Percentiles rank a stretch among this genome's conserved stretches.
These are phyloP conservation scores for Montipora efflorescens DNA, from an alignment of 64 coral and sea anemone species.

Conservation along the genomic window DNA sequence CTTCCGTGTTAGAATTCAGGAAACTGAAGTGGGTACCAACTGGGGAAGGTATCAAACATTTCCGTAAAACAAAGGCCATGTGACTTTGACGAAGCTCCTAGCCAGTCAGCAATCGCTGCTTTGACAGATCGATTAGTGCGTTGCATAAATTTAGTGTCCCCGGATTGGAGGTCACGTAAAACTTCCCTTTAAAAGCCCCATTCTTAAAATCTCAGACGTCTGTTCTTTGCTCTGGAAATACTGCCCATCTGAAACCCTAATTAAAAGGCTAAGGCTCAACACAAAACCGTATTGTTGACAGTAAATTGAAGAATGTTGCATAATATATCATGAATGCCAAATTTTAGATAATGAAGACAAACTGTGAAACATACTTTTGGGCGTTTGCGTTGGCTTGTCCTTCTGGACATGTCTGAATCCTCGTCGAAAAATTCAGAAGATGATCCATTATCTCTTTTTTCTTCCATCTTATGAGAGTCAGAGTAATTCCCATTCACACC, in stretches of 20 bases:
- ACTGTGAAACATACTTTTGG: conserved; percentile 95
- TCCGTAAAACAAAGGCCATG: conserved; percentile 58
- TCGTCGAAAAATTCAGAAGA: conserved; percentile 60
- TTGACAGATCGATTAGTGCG: conserved; percentile 50
- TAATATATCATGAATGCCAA: conserved; percentile 92
- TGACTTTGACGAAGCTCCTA: conserved; percentile 50
- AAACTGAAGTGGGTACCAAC: not conserved
- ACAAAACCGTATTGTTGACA: conserved; percentile 65
- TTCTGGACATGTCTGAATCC: conserved; percentile 60
- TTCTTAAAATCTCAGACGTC: conserved; percentile 33
- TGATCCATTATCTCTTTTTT: conserved; percentile 71
- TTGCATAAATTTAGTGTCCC: conserved; percentile 62
- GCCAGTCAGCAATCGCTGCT: conserved; percentile 54
- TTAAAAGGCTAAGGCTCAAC: conserved; percentile 18
- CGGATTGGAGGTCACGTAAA: conserved; percentile 46
- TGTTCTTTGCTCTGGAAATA: conserved; percentile 34
- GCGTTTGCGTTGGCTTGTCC: conserved; percentile 98
- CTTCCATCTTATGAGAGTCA: conserved; percentile 55
- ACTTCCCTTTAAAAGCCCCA: not conserved
- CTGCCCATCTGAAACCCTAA: conserved; percentile 44
- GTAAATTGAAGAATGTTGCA: conserved; percentile 86
- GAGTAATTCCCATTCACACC: conserved; percentile 68
- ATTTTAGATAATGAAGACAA: conserved; percentile 85
- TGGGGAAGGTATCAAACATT: conserved; percentile 40
- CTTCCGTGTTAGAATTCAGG: not conserved